Base-by-base conservation (phyloP, 37 sponge, comb jelly and placozoan species). In the Spongilla lacustris region DNA sequence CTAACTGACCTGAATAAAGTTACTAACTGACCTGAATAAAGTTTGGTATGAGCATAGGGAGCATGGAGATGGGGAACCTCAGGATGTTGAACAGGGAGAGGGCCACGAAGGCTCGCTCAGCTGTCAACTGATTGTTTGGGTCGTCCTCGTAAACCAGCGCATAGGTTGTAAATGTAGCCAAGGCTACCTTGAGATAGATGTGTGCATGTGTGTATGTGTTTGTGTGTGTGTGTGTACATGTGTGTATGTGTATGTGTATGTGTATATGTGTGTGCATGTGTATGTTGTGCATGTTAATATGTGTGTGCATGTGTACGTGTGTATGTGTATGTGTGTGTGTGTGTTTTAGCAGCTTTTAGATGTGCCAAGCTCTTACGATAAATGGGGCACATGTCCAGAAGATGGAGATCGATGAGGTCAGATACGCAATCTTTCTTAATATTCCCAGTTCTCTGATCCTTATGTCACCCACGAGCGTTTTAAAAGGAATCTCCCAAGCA, bases 401-500 rank as follows among this genome's bases (percentile, higher is more conserved):
- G 92, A 98, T 95, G 36, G 88, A 75, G 36, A 85, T 66, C 29
- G 81, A 83, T 38, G 96, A 90, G 74, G 33, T 74, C 69, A 93
- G 89, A 73, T 88, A 87, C 30, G 94, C 91, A 36, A 75, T 67
- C 17, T 74, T 69, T 71, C 67, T 87, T 41, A 98, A 68, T 24
- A 89, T 78, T 14, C 69, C 84, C 81, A 98, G 77, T 50, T 98
- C 99, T 27, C 80, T 46, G 0, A 66, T 48, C 23, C 99, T 81
- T 23, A 98, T 91, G 27, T 72, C 84, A 41, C 78, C 71, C 13
- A 98, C 83, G 38, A 81, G 86, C 14, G 83, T 79, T 68, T 87
- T 74, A 70, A 91, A 92, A 37, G 90, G 86, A 35, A 82, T 74
- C 90, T 98, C 99, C 99, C 99, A 98, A 0, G 97, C 97, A 81